Evolutionary conservation across 2,797 vertebrate species (phyloP).

Genomic region (Girardinus metallicus): DNA sequence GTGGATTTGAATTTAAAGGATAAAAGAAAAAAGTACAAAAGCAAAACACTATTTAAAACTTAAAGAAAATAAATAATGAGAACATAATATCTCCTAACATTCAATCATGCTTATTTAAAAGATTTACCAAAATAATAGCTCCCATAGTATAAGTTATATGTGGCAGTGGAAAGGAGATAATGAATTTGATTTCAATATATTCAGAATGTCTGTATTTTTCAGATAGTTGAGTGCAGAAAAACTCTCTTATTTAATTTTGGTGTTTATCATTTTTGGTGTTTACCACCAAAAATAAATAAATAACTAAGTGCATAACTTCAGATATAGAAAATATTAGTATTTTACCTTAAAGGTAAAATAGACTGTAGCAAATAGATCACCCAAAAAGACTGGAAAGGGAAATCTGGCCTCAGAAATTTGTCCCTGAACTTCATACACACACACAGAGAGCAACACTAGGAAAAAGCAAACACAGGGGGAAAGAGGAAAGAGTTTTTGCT

Average conservation of each 20-base stretch:
- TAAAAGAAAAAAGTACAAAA: not conserved
- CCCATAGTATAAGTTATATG: not conserved
- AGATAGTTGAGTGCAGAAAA: not conserved
- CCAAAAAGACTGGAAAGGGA: not conserved
- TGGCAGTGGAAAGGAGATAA: not conserved
- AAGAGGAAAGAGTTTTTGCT: constrained; percentile 8
- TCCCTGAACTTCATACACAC: not conserved
- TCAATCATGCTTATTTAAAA: no score
- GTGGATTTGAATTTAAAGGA: not conserved
- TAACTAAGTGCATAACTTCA: not conserved
- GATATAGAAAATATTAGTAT: not conserved
- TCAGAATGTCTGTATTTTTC: not conserved
- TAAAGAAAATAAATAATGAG: not conserved
- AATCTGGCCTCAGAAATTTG: not conserved
- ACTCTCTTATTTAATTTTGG: not conserved
- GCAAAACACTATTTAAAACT: not conserved
- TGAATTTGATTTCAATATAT: not conserved
- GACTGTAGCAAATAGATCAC: not conserved
- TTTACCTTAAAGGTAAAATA: not conserved
- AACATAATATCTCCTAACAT: not conserved
- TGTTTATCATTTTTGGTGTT: not conserved
- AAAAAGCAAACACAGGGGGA: not conserved
- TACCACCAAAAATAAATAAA: not conserved
- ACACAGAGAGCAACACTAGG: not conserved
- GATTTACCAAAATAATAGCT: not conserved